A percentile compares a stretch with the other conserved stretches of the same genome.
These are phyloP conservation scores for Caenorhabditis sp. DNA, from an alignment of 2,888 invertebrate species.

Conservation along the genomic window DNA sequence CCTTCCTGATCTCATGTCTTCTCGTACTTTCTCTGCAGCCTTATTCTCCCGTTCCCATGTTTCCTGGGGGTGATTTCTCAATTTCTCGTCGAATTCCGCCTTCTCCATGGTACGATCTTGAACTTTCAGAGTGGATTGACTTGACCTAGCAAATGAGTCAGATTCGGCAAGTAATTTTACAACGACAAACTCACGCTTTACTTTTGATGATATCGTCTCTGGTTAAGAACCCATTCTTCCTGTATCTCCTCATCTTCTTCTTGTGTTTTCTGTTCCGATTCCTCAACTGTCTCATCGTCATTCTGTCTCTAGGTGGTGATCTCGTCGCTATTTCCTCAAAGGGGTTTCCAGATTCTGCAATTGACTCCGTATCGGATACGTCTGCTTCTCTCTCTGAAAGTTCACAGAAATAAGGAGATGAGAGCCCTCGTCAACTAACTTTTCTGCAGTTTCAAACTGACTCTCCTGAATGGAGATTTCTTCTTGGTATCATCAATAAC, in stretches of 20 bases:
- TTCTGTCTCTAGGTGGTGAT: constrained; percentile 64
- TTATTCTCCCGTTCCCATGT: constrained; percentile 59
- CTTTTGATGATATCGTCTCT: constrained; percentile 64
- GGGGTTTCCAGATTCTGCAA: constrained; percentile 66
- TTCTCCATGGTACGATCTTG: constrained; percentile 34
- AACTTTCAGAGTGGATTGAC: constrained; percentile 22
- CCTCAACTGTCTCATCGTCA: constrained; percentile 57
- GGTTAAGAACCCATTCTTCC: constrained; percentile 61
- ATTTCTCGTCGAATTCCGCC: constrained; percentile 61
- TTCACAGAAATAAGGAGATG: no score
- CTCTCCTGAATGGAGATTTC: constrained; percentile 53
- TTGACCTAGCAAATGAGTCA: neutral
- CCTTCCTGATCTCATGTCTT: constrained; percentile 30
- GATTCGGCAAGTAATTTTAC: neutral
- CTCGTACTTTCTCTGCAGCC: constrained; percentile 42
- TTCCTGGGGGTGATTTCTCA: constrained; percentile 47
- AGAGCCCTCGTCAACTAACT: constrained; percentile 36
- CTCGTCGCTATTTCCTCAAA: constrained; percentile 74
- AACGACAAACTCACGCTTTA: constrained; percentile 43
- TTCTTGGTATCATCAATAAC: constrained; percentile 2
- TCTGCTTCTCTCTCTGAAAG: constrained; percentile 35
- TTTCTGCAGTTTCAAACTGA: constrained; percentile 48
- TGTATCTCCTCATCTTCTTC: constrained; percentile 50
- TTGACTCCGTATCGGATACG: constrained; percentile 2
- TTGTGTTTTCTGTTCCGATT: constrained; percentile 54